These are phyloP conservation scores for Penaeus monodon DNA, from an alignment of 2,888 invertebrate species.

Conservation along the genomic window DNA sequence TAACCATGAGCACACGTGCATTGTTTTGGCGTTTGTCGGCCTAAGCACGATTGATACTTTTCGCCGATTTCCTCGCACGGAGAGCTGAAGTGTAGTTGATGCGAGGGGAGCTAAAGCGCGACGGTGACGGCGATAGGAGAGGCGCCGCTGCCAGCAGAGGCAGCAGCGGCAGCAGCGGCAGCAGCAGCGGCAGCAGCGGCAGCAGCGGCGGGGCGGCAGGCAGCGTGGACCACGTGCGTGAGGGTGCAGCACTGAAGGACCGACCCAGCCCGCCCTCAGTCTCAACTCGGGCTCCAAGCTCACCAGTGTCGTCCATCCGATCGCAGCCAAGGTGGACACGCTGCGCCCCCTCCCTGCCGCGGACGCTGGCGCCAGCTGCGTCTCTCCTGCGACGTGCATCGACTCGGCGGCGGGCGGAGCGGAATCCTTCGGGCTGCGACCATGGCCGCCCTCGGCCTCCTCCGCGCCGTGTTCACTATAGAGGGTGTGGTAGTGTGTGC, in stretches of 20 bases:
- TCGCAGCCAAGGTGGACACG: neutral
- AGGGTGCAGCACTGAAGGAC: slow-evolving; percentile 41
- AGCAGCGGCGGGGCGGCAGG: neutral
- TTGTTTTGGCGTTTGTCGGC: too few species aligned
- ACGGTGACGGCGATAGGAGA: too few species aligned
- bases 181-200: slow-evolving; percentile 11
- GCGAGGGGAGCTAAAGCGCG: neutral
- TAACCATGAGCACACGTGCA: too few species aligned
- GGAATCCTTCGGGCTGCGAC: too few species aligned
- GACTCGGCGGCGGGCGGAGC: too few species aligned
- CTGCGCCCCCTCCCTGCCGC: neutral
- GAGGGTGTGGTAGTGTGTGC: neutral
- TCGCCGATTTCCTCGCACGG: too few species aligned
- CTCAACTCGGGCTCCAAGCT: slow-evolving; percentile 22
- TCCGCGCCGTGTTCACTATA: too few species aligned
- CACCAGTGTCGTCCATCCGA: neutral
- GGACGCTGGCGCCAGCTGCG: slow-evolving; percentile 5
- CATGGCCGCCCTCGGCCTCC: too few species aligned
- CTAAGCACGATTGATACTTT: too few species aligned
- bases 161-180: neutral
- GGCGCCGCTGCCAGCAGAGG: neutral
- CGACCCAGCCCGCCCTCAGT: slow-evolving; percentile 31
- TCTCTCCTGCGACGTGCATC: slow-evolving; percentile 4
- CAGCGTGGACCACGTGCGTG: slow-evolving; percentile 42
- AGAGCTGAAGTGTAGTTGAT: neutral